Conservation (phyloP, 1,140 invertebrate species). For the Drosophila ambigua region DNA sequence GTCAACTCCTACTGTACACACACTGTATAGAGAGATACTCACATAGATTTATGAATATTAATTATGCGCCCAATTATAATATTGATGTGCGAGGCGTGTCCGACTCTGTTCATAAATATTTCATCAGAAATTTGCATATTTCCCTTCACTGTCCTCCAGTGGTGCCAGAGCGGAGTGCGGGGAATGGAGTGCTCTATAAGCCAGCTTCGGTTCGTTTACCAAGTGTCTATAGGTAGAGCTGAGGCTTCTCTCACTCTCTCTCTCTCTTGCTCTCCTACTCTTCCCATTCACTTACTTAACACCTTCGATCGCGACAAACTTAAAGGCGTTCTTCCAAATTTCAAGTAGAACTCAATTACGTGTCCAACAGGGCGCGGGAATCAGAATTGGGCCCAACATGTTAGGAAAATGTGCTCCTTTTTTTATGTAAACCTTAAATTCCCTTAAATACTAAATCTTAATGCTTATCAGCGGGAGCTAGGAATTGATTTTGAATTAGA, state of each 20-base stretch:
- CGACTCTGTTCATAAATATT: conserved; percentile 62
- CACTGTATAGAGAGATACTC: background rate
- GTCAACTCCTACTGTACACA: background rate
- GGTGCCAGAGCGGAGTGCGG: no score
- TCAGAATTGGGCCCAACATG: no score
- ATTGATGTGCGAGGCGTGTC: conserved; percentile 41
- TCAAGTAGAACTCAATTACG: background rate
- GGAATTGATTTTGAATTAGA: no score
- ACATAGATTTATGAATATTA: conserved; percentile 27
- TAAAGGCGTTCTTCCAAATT: conserved; percentile 3
- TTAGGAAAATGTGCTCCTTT: no score
- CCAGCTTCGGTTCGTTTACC: no score
- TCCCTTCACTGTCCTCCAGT: background rate
- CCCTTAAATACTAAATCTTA: no score
- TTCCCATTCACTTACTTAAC: conserved; percentile 24
- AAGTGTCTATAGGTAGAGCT: conserved; percentile 11
- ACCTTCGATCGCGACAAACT: conserved; percentile 23
- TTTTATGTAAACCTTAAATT: no score
- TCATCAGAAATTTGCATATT: conserved; percentile 47
- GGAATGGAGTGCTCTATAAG: no score
- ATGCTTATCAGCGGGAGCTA: no score
- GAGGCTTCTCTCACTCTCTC: background rate
- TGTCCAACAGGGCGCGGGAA: no score
- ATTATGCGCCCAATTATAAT: conserved; percentile 65
- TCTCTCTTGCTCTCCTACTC: background rate